Conservation (phyloP, 2,888 invertebrate species). For the Dendrolimus houi region DNA sequence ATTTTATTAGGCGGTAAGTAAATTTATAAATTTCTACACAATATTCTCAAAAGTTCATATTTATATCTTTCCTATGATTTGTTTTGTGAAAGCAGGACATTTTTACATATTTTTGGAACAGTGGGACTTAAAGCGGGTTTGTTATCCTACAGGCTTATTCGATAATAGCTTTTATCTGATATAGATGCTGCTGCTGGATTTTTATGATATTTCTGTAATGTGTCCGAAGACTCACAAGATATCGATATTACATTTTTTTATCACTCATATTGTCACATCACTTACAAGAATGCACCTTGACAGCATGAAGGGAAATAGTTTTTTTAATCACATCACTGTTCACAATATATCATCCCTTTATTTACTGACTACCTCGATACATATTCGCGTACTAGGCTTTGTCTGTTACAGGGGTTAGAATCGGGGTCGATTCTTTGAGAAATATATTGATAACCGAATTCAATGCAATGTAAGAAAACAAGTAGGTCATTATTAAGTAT, state of each 20-base stretch:
- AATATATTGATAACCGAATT: constrained; percentile 30
- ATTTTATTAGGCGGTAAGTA: no score
- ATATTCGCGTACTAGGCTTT: constrained; percentile 66
- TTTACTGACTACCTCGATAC: constrained; percentile 53
- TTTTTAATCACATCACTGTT: constrained; percentile 67
- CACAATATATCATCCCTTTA: constrained; percentile 74
- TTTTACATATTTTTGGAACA: no score
- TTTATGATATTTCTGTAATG: no score
- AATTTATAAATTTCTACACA: no score
- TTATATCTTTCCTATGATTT: no score
- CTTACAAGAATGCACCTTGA: constrained; percentile 67
- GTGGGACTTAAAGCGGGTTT: no score
- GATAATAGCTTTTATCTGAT: no score
- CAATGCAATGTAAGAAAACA: constrained; percentile 34
- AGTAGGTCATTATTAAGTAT: constrained; percentile 19
- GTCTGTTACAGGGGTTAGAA: constrained; percentile 45
- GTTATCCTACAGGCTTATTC: no score
- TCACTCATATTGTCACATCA: constrained; percentile 17
- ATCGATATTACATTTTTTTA: constrained; percentile 15
- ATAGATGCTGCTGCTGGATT: no score
- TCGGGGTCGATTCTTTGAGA: constrained; percentile 25
- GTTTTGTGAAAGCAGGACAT: no score
- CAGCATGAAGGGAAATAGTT: constrained; percentile 65
- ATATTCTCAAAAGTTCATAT: no score
- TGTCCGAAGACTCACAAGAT: background rate